Conservation (phyloP, 2,888 invertebrate species). For the Aleiodes alternator region DNA sequence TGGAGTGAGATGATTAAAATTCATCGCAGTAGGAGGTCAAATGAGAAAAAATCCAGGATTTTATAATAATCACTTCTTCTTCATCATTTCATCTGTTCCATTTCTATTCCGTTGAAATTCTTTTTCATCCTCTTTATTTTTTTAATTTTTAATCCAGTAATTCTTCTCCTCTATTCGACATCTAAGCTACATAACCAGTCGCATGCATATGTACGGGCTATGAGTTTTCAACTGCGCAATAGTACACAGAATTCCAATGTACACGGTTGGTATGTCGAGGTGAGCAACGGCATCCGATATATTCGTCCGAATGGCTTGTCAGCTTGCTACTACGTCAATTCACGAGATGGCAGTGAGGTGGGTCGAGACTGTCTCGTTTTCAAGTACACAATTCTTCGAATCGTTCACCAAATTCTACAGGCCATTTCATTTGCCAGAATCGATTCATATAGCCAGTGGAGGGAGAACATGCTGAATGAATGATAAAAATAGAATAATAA, state of each 20-base stretch:
- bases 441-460: background rate
- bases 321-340: slow-evolving; percentile 71
- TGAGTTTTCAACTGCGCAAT: slow-evolving; percentile 64
- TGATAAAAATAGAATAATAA: too few species aligned
- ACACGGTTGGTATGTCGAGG: slow-evolving; percentile 70
- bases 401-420: slow-evolving; percentile 34
- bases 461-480: too few species aligned
- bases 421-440: background rate
- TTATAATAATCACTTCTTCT: slow-evolving; percentile 11
- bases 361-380: slow-evolving; percentile 45
- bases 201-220: slow-evolving; percentile 8
- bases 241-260: slow-evolving; percentile 67
- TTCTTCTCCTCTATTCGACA: slow-evolving; percentile 37
- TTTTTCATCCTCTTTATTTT: background rate
- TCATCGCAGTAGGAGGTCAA: slow-evolving; percentile 24
- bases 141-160: background rate
- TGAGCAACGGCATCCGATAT: slow-evolving; percentile 72
- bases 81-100: slow-evolving; percentile 1
- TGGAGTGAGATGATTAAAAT: slow-evolving; percentile 35
- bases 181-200: slow-evolving; percentile 51
- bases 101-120: background rate
- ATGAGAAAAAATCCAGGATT: slow-evolving; percentile 25
- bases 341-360: slow-evolving; percentile 49
- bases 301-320: slow-evolving; percentile 69
- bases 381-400: slow-evolving; percentile 35